Base-by-base conservation (phyloP, 2,113 vertebrate genomes). In the Rhinogobius similis region DNA sequence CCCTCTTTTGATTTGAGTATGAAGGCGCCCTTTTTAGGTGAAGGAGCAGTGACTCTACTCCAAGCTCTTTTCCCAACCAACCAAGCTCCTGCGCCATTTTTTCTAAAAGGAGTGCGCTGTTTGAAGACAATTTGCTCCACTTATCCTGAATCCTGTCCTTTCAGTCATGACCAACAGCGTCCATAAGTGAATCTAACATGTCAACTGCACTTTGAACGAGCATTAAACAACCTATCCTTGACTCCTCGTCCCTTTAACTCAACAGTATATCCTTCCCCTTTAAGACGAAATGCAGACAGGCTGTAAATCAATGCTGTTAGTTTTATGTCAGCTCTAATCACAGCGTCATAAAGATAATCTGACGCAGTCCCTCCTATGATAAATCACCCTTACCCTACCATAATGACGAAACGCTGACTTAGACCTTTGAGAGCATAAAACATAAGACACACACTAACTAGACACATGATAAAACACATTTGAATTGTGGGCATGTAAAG, bases 281-380 rank as follows among this genome's bases (percentile, higher is more conserved):
- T 36, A 59, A 36, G 29, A 59, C n/a, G 29, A 61, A 10, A 61
- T 10, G 58, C 18, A 38, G 58, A 61, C 29, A 61, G 58, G 29
- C 58, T 11, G 58, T 61, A 61, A 61, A 61, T 38, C 58, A 38
- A 11, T 61, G 27, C 58, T 21, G 58, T 61, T 36, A 61, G 58
- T 36, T 61, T 61, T 61, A 61, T 38, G 27, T 61, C 58, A 38
- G 16, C 58, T 61, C 58, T 61, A 61, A 36, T 38, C 58, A 61
- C 27, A 11, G 58, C 27, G 8, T 61, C 58, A 61, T 61, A 61
- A 61, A 61, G 27, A 61, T 61, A 61, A 61, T 61, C 58, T 61
- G 20, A 61, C 18, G 1, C 29, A 61, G 58, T 36, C 27, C 27
- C 29, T 61, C 27, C 58, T 36, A 21, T 36, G 58, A 61, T 38